Percentiles rank a stretch among this genome's conserved stretches.
phyloP scores from a whole-genome alignment of 2,888 invertebrate genomes.

The Frankliniella fusca region DNA sequence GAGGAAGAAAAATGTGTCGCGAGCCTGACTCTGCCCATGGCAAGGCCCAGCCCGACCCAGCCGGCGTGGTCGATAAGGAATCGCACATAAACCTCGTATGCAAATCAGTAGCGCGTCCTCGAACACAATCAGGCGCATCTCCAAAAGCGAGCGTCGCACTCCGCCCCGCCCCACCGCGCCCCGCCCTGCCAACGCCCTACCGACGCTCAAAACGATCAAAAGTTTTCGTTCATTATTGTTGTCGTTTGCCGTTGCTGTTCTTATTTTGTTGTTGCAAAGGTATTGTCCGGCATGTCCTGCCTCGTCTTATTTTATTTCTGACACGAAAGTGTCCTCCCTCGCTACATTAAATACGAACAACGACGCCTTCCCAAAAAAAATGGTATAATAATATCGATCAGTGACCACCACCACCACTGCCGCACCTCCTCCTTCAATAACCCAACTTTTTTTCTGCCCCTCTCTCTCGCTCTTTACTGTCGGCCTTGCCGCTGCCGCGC shows the following conservation, averaged over 20 bases:
- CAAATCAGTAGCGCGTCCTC: conserved; percentile 9
- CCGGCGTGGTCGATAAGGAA: not conserved
- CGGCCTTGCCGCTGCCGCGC: not conserved
- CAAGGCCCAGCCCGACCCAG: too few relatives aligned
- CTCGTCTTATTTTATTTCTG: too few relatives aligned
- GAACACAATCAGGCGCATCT: not conserved
- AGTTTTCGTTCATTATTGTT: not conserved
- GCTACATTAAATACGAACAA: too few relatives aligned
- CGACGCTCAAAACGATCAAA: not conserved
- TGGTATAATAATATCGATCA: too few relatives aligned
- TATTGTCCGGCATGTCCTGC: too few relatives aligned
- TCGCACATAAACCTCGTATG: conserved; percentile 22
- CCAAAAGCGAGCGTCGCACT: not conserved
- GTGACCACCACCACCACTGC: not conserved
- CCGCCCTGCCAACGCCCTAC: not conserved
- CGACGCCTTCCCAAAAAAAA: too few relatives aligned
- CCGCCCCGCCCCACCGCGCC: not conserved
- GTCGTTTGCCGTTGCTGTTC: too few relatives aligned
- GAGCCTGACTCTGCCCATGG: not conserved
- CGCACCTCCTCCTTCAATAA: not conserved
- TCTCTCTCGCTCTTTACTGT: not conserved
- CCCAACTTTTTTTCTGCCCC: not conserved
- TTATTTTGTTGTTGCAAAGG: too few relatives aligned
- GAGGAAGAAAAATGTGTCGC: conserved; percentile 17
- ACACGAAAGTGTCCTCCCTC: too few relatives aligned